Conservation (phyloP, 2,888 invertebrate species). For the Thysanoteuthis rhombus region DNA sequence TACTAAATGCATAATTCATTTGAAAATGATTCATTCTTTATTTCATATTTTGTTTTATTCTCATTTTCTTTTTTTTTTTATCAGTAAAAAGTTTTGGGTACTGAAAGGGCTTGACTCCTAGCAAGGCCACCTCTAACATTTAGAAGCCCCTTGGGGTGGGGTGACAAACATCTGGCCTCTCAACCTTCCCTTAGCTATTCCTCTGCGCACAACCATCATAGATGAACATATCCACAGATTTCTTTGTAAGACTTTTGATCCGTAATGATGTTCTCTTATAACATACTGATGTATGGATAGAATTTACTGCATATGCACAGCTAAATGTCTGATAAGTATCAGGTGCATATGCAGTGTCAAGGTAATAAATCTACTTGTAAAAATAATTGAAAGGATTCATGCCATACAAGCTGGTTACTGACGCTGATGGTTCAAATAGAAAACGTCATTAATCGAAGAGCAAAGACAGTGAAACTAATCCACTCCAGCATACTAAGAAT, state of each 20-base stretch:
- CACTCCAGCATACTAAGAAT: too few relatives aligned
- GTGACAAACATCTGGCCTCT: too few relatives aligned
- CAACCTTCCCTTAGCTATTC: too few relatives aligned
- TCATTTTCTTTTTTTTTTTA: too few relatives aligned
- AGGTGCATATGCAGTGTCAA: not conserved
- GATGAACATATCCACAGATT: not conserved
- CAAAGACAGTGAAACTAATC: too few relatives aligned
- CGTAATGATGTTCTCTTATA: not conserved
- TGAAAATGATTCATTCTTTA: too few relatives aligned
- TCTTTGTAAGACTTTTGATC: not conserved
- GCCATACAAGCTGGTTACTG: not conserved
- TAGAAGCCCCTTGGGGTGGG: too few relatives aligned
- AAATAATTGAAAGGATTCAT: conserved; percentile 12
- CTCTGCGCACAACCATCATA: not conserved
- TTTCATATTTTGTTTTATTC: too few relatives aligned
- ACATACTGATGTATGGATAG: not conserved
- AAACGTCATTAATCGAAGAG: not conserved
- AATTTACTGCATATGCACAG: not conserved
- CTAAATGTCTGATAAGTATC: not conserved
- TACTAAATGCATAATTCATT: too few relatives aligned
- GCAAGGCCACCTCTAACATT: too few relatives aligned
- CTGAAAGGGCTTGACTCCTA: too few relatives aligned
- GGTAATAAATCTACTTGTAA: not conserved
- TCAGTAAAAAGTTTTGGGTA: too few relatives aligned
- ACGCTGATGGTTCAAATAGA: not conserved